Evolutionary conservation across 2,888 invertebrate genomes (phyloP), one percentile per base, ranked within the genome.

Genomic region (Tinea pellionella): DNA sequence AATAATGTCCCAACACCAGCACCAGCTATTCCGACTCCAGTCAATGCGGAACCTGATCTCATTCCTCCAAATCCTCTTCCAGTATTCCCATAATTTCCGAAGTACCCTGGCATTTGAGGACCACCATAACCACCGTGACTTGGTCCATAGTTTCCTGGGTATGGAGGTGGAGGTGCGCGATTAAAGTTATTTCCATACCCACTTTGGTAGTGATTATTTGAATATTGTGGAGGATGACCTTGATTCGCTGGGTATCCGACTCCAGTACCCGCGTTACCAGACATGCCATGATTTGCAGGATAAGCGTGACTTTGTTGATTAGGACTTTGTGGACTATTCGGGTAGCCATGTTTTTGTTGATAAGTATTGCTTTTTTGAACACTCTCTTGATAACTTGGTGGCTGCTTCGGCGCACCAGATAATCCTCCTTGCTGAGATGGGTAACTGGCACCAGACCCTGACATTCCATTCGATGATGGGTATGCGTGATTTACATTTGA

Each of bases 1-100:
- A 88, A 67, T 56, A 88, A 73, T 6, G 87, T 86, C 42, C 88
- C 88, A 41, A 86, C 78, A 43, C 88, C 87, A 60, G 82, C 87
- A 47, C 85, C 86, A 4, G 85, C 87, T 55, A 86, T 80, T 3
- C 87, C 87, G 4, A 86, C 77, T 29, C 85, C 85, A 57, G 75
- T 77, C 1, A 86, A 71, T 13, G 77, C 75, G 66, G 75, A 80
- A 42, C 81, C 68, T 13, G 77, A 65, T 57, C 80, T 76, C 13
- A 82, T 66, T 18, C 83, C 77, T 41, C 83, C 78, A 61, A 70
- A 76, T 24, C 77, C 77, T 64, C 68, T 71, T 9, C 69, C 68
- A 62, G 64, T 69, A 57, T 72, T 74, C 16, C 74, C 78, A 63
- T 78, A 77, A 63, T 77, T 77, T 60, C 87, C 87, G 65, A 83